Conservation (phyloP, 2,888 invertebrate genomes). For the Phymatocera aterrima region DNA sequence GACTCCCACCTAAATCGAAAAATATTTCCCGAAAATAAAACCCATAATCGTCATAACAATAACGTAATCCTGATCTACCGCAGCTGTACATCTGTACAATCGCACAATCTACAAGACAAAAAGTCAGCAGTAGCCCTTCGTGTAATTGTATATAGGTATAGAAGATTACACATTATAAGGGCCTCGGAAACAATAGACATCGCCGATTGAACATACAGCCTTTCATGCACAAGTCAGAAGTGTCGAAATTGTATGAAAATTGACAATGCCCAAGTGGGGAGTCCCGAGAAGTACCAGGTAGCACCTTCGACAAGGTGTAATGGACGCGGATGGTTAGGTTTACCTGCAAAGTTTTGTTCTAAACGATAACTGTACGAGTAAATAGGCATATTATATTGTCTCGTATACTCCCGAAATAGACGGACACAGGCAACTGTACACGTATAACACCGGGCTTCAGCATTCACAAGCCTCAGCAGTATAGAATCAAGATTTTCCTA, state of each 20-base stretch:
- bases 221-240: slow-evolving; percentile 24
- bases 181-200: slow-evolving; percentile 11
- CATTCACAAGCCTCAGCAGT: background rate
- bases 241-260: slow-evolving; percentile 24
- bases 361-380: slow-evolving; percentile 20
- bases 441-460: background rate
- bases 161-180: background rate
- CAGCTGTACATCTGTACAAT: background rate
- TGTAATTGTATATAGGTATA: background rate
- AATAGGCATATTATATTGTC: background rate
- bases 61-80: slow-evolving; percentile 15
- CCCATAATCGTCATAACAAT: background rate
- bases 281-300: slow-evolving; percentile 35
- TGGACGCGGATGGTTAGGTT: slow-evolving; percentile 20
- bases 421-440: background rate
- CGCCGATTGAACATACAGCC: background rate
- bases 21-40: slow-evolving; percentile 25
- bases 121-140: slow-evolving; percentile 1
- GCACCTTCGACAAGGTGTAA: slow-evolving; percentile 17
- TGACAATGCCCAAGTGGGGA: slow-evolving; percentile 1
- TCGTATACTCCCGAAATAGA: background rate
- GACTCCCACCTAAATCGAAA: background rate
- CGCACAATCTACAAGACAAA: background rate
- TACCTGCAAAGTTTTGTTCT: slow-evolving; percentile 17
- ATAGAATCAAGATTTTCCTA: background rate